Percentiles rank a stretch among this genome's conserved stretches.
Evolutionary conservation across 1,140 invertebrate genomes (phyloP).

Genomic region (Trissolcus basalis): DNA sequence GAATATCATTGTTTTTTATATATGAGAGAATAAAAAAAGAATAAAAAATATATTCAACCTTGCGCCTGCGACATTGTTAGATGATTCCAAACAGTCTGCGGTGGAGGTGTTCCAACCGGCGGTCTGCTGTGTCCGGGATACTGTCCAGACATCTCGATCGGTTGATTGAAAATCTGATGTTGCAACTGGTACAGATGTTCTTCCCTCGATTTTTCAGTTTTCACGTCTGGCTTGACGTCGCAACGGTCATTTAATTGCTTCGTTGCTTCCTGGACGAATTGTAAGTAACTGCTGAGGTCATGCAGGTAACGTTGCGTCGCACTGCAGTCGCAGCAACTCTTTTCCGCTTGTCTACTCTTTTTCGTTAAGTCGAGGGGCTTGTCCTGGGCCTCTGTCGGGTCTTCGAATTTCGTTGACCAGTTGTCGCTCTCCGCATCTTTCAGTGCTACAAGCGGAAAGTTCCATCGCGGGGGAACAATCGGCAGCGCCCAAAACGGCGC

Average conservation of each 20-base stretch:
- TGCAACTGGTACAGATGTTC: neutral
- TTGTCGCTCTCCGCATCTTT: slow-evolving; percentile 28
- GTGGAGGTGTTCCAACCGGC: slow-evolving; percentile 72
- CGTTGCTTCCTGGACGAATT: slow-evolving; percentile 14
- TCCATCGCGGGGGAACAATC: slow-evolving; percentile 62
- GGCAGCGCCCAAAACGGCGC: slow-evolving; percentile 70
- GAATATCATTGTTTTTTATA: neutral
- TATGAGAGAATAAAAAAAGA: neutral
- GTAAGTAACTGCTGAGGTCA: slow-evolving; percentile 15
- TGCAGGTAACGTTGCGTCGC: slow-evolving; percentile 8
- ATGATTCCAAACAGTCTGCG: slow-evolving; percentile 73
- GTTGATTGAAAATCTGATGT: slow-evolving; percentile 22
- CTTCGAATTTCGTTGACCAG: slow-evolving; percentile 7
- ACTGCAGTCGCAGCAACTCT: neutral
- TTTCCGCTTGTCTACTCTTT: slow-evolving; percentile 2
- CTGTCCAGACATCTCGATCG: slow-evolving; percentile 71
- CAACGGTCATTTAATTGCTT: neutral
- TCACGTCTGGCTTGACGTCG: slow-evolving; percentile 5
- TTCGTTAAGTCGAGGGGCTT: slow-evolving; percentile 44
- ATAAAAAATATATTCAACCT: slow-evolving; percentile 56
- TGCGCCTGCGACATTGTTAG: slow-evolving; percentile 72
- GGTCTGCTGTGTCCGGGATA: slow-evolving; percentile 74
- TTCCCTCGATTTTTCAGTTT: slow-evolving; percentile 20
- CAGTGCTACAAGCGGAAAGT: slow-evolving; percentile 64
- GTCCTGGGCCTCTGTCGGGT: slow-evolving; percentile 8